phyloP scores from a whole-genome alignment of 2,113 vertebrate species.

The Austrofundulus limnaeus region DNA sequence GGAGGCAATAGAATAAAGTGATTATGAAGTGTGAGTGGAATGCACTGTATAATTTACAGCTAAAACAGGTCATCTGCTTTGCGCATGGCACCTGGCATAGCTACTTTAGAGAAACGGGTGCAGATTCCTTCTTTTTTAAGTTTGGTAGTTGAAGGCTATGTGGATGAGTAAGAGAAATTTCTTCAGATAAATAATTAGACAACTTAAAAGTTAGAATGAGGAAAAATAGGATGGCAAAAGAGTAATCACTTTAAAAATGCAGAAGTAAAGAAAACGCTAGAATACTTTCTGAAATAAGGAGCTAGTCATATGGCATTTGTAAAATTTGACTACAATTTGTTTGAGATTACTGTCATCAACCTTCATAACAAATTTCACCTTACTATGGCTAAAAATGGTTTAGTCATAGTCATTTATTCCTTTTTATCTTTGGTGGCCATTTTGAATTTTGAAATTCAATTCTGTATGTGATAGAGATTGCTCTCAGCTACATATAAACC shows the following conservation, averaged over 20 bases:
- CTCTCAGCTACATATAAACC: no score
- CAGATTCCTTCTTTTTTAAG: neutral
- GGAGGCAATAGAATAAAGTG: slow-evolving; percentile 46
- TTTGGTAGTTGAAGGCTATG: slow-evolving; percentile 28
- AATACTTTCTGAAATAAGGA: no score
- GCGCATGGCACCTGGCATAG: slow-evolving; percentile 54
- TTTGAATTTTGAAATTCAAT: no score
- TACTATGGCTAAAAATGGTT: no score
- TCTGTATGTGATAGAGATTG: no score
- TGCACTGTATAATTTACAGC: slow-evolving; percentile 43
- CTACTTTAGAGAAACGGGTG: slow-evolving; percentile 17
- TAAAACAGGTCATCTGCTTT: slow-evolving; percentile 62
- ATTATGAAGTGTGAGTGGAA: slow-evolving; percentile 56
- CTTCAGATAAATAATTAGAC: neutral
- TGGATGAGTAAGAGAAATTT: slow-evolving; percentile 13
- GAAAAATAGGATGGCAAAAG: neutral
- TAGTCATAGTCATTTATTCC: no score
- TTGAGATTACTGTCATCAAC: no score
- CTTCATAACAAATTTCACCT: no score
- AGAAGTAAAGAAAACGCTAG: no score
- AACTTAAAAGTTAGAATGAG: neutral
- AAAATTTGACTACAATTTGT: no score
- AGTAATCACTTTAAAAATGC: neutral
- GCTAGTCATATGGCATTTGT: no score
- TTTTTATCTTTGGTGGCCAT: no score